Base-by-base conservation (phyloP, 2,797 vertebrate species). In the Cichlasoma orientale region DNA sequence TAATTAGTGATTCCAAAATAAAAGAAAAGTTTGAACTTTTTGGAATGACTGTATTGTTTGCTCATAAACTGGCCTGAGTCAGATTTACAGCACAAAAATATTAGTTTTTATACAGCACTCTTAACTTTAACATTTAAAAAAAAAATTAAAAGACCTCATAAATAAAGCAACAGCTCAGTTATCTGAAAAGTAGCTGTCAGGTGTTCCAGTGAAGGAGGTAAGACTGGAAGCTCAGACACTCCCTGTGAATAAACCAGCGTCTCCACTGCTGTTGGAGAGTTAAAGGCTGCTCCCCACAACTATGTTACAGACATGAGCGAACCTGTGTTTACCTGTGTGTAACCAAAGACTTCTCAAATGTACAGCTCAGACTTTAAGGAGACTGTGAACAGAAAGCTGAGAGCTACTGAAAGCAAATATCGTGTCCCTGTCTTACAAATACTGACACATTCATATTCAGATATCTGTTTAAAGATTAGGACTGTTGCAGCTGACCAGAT, bases 231-330 rank as follows among this genome's bases (percentile, higher is more conserved):
- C 14, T 21, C 12, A 27, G 23, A 66, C 25, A 7, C 61, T 47
- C 16, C 3, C 61, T 3, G 41, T 68, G 3, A 3, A 21, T 53
- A 53, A 53, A 11, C n/a, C 6, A 50, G 5, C 8, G 16, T 19
- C 47, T 50, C 16, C 52, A 52, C 19, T 47, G 38, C 16, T 44
- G 59, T 53, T 70, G 47, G 2, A 23, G n/a, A 21, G 27, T n/a
- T 33, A 33, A 33, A 56, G 31, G 21, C 44, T 23, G 29, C 12
- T 25, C 56, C 53, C 33, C 52, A 19, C 57, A 14, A n/a, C 53
- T 56, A 61, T 56, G 1, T 56, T 18, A n/a, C 2, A 76, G 54
- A 83, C 74, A 85, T 87, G 86, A 84, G 83, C 85, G 89, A 87
- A 86, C 6, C 68, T n/a, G n/a, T n/a, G 58, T 41, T 41, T 1